phyloP scores from a whole-genome alignment of 2,888 invertebrate genomes.

The Bembecia ichneumoniformis region DNA sequence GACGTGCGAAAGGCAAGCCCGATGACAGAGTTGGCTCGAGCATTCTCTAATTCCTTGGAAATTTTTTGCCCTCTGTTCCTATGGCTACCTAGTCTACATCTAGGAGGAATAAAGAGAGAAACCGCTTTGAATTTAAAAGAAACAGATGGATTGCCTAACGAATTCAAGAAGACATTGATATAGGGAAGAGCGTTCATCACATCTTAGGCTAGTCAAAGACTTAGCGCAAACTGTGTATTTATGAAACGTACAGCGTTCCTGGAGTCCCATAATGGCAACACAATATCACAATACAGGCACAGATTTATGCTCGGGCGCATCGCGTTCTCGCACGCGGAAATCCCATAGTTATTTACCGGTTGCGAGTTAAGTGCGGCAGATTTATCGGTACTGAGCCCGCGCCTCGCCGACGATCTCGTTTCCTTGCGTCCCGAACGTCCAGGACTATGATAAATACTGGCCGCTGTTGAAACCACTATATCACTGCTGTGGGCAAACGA shows the following conservation, averaged over 20 bases:
- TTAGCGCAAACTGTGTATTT: constrained; percentile 46
- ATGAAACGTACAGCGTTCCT: constrained; percentile 55
- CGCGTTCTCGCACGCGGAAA: constrained; percentile 70
- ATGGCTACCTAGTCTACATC: constrained; percentile 3
- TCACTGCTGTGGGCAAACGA: constrained; percentile 29
- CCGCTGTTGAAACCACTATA: constrained; percentile 32
- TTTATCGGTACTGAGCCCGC: constrained; percentile 59
- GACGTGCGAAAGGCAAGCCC: constrained; percentile 43
- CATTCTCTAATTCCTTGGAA: constrained; percentile 12
- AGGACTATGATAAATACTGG: constrained; percentile 28
- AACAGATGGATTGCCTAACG: no score
- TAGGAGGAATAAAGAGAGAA: no score
- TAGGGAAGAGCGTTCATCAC: background rate
- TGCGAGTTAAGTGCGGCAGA: constrained; percentile 70
- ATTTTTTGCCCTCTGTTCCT: constrained; percentile 14
- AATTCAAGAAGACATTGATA: background rate
- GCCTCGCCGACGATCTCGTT: constrained; percentile 53
- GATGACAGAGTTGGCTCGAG: constrained; percentile 45
- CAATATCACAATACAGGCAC: constrained; percentile 71
- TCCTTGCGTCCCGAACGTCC: constrained; percentile 47
- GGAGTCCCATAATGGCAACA: constrained; percentile 67
- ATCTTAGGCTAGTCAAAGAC: background rate
- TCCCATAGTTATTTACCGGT: constrained; percentile 73
- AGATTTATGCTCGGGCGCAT: constrained; percentile 69
- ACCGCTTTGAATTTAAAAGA: no score